phyloP scores from a whole-genome alignment of 1,140 invertebrate species.

The Caenorhabditis inopinata region DNA sequence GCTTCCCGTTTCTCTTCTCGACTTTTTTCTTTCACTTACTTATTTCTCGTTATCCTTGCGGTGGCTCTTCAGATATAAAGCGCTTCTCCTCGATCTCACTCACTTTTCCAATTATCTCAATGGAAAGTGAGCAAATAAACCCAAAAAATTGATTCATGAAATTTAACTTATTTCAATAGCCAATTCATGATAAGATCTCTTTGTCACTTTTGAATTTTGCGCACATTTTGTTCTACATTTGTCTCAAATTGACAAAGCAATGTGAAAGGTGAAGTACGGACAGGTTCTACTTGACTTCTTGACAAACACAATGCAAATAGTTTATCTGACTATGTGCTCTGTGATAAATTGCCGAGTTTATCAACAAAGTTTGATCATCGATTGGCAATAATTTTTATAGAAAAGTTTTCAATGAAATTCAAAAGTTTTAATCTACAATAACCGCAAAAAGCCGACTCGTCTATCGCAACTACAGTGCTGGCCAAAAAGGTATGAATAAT shows the following conservation, averaged over 20 bases:
- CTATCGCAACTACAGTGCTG: too few species aligned
- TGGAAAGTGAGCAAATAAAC: not conserved
- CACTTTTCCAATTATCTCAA: not conserved
- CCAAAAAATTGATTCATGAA: not conserved
- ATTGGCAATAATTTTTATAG: too few species aligned
- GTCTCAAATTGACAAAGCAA: not conserved
- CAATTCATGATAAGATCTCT: too few species aligned
- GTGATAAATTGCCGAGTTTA: not conserved
- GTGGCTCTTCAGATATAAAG: not conserved
- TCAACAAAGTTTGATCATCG: too few species aligned
- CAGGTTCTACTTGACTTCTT: constrained; percentile 20
- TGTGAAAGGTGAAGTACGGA: constrained; percentile 7
- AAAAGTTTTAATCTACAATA: too few species aligned
- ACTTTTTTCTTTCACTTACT: not conserved
- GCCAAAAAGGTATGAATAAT: too few species aligned
- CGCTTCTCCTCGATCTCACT: not conserved
- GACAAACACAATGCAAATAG: not conserved
- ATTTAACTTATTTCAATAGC: not conserved
- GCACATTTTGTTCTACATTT: not conserved
- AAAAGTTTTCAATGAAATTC: too few species aligned
- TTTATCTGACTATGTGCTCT: constrained; percentile 1
- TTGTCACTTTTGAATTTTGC: not conserved
- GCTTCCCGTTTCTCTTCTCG: not conserved
- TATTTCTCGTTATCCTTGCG: not conserved
- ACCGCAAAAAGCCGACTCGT: too few species aligned